Percentiles rank a stretch among this genome's conserved stretches.
Conservation (phyloP, 2,113 vertebrate species). For the Notiomystis cincta region DNA sequence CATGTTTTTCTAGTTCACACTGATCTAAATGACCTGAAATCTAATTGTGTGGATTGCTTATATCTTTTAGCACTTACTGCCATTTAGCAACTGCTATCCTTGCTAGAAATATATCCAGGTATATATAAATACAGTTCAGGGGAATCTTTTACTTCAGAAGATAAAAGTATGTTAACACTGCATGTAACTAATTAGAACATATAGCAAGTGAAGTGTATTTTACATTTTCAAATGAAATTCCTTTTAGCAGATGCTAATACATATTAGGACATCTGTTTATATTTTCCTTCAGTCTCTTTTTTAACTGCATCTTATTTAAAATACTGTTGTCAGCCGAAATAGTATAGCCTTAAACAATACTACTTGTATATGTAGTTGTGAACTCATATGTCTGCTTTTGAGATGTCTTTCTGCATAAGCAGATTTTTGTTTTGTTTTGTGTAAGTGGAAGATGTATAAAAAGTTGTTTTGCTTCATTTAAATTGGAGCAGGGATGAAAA, state of each 20-base stretch:
- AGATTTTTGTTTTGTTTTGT: conserved; percentile 65
- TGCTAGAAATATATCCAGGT: background rate
- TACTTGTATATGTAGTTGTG: conserved; percentile 49
- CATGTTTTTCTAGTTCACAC: conserved; percentile 19
- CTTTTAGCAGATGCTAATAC: conserved; percentile 60
- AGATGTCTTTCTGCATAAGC: conserved; percentile 69
- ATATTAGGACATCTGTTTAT: conserved; percentile 61
- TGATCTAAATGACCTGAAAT: conserved; percentile 39
- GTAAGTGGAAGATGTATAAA: conserved; percentile 43
- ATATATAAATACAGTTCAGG: background rate
- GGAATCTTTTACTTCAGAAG: background rate
- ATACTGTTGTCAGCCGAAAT: conserved; percentile 64
- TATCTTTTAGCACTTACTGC: conserved; percentile 8
- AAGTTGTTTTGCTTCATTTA: conserved; percentile 63
- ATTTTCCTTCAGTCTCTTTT: conserved; percentile 35
- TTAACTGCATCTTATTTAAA: conserved; percentile 58
- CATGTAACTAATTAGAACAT: conserved; percentile 8
- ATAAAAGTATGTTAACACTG: background rate
- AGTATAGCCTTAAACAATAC: conserved; percentile 64
- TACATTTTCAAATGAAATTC: conserved; percentile 30
- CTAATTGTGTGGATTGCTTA: conserved; percentile 1
- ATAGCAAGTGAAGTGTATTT: conserved; percentile 14
- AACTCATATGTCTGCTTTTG: conserved; percentile 33
- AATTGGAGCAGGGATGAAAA: conserved; percentile 52
- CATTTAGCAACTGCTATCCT: background rate